Evolutionary conservation across 2,888 invertebrate species (phyloP), one percentile per base, ranked within the genome.

Genomic region (Malthinus seriepunctatus): DNA sequence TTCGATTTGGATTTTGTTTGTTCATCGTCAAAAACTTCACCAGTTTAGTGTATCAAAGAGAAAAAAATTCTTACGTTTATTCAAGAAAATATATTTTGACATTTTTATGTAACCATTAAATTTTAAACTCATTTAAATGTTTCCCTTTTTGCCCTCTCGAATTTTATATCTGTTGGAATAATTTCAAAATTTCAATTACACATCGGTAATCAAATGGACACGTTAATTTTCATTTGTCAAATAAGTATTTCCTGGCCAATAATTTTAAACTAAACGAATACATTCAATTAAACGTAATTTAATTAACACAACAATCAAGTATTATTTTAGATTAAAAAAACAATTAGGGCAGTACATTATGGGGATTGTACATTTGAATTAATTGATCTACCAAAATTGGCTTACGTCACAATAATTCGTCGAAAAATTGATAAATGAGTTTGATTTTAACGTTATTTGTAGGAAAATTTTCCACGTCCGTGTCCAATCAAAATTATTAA

Each of bases 1-100:
- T 44, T 33, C 34, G 42, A 14, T 39, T 39, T 33, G 15, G 15
- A 33, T 51, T 39, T 51, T 32, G 42, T 42, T 33, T 44, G 51
- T 51, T 42, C 39, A 42, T 42, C 39, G 39, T 42, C 39, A 42
- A 42, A 42, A 42, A 42, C 39, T 42, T 42, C 23, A 15, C 14
- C 39, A 42, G 39, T 42, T 42, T 42, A 42, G 14, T 42, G 23
- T 23, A 23, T 23, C 23, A 23, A 23, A 23, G 23, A 15, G 39
- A 42, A 15, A n/a, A 42, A 42, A 42, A 42, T 15, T 42, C 23
- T 42, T 42, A 42, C 39, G 39, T 15, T 42, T 42, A 42, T 15
- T 42, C 39, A 15, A 42, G 15, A 42, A 42, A 42, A 15, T 42
- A 42, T 42, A 42, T 42, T 42, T 42, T 42, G 39, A 42, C 39